phyloP scores from a whole-genome alignment of 1,140 invertebrate species.

The Bombus sylvicola region DNA sequence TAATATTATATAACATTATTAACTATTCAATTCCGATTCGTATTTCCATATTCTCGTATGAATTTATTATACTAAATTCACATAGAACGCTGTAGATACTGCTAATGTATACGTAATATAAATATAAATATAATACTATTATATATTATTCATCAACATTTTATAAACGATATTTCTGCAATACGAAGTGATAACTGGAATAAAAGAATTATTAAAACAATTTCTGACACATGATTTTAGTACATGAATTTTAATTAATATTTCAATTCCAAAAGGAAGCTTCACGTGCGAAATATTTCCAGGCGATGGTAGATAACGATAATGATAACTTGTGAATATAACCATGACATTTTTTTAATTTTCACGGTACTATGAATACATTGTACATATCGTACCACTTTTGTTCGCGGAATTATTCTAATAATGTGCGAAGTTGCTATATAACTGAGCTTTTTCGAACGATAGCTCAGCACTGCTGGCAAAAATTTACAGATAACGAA shows the following conservation, averaged over 20 bases:
- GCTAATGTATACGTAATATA: no score
- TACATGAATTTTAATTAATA: background rate
- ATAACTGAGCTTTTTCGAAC: background rate
- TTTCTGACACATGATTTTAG: no score
- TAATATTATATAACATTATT: background rate
- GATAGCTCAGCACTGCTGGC: background rate
- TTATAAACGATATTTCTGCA: background rate
- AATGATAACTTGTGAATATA: background rate
- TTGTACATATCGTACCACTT: background rate
- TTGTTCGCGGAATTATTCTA: background rate
- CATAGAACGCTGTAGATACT: no score
- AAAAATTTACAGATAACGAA: slow-evolving; percentile 5
- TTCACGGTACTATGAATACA: background rate
- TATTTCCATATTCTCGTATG: background rate
- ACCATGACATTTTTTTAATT: background rate
- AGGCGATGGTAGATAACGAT: background rate
- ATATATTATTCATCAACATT: no score
- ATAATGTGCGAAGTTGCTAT: background rate
- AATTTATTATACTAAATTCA: no score
- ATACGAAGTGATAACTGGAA: background rate
- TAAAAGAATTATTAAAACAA: no score
- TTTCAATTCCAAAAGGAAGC: background rate
- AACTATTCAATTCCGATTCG: background rate
- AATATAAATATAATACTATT: no score
- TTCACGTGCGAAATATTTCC: no score